These are phyloP conservation scores for Ichneumoninae sp. DNA, from an alignment of 2,888 invertebrate genomes.

Conservation along the genomic window DNA sequence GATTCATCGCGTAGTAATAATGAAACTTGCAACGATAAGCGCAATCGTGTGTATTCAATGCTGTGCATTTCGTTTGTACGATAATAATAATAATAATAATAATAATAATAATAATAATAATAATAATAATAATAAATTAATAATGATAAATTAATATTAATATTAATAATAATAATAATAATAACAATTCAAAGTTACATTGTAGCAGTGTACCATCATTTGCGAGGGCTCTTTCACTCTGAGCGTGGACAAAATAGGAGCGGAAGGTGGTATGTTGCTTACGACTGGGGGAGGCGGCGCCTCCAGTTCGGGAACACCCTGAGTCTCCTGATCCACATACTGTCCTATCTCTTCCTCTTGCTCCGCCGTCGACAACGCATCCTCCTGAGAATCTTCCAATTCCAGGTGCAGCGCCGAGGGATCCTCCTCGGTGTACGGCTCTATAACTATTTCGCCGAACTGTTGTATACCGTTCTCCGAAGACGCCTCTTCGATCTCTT, in stretches of 20 bases:
- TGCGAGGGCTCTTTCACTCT: slow-evolving; percentile 73
- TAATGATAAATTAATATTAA: slow-evolving; percentile 19
- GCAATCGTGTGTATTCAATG: background rate
- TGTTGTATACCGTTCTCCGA: slow-evolving; percentile 79
- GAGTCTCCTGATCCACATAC: slow-evolving; percentile 71
- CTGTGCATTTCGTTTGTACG: background rate
- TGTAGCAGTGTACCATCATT: slow-evolving; percentile 66
- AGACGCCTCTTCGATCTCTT: slow-evolving; percentile 66
- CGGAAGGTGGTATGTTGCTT: slow-evolving; percentile 73
- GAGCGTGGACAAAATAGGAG: slow-evolving; percentile 73
- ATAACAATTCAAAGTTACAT: slow-evolving; percentile 10
- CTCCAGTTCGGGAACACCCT: slow-evolving; percentile 78
- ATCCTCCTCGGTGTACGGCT: slow-evolving; percentile 72
- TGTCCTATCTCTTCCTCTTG: slow-evolving; percentile 53
- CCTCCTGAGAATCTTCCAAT: slow-evolving; percentile 75
- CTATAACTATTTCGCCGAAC: slow-evolving; percentile 71
- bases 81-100: background rate
- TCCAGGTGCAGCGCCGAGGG: slow-evolving; percentile 73
- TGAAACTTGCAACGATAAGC: background rate
- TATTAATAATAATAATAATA: slow-evolving; percentile 27
- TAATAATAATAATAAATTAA: background rate
- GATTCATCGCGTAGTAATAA: background rate
- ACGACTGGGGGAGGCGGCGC: slow-evolving; percentile 78
- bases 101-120: background rate
- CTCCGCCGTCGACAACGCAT: slow-evolving; percentile 24